phyloP scores from a whole-genome alignment of 2,888 invertebrate genomes.

The Priocnemis perturbator region DNA sequence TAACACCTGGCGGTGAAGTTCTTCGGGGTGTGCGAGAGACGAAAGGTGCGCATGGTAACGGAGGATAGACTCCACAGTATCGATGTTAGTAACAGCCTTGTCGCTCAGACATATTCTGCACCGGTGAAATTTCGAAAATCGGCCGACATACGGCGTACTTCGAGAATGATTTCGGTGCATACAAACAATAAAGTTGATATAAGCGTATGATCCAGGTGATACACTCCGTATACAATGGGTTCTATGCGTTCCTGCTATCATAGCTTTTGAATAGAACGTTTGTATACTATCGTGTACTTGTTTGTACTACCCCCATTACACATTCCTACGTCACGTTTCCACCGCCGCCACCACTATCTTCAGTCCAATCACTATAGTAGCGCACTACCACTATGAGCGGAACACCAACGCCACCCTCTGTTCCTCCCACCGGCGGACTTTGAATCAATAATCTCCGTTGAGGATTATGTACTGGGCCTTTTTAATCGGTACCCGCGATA shows the following conservation, averaged over 20 bases:
- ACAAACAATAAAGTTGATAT: too few species aligned
- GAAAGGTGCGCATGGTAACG: constrained; percentile 54
- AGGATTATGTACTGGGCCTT: constrained; percentile 53
- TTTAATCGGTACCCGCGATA: constrained; percentile 33
- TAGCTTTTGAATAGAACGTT: too few species aligned
- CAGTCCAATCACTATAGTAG: too few species aligned
- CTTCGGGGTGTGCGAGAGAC: constrained; percentile 38
- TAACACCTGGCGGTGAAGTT: constrained; percentile 37
- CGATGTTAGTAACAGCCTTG: neutral
- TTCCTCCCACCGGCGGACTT: constrained; percentile 38
- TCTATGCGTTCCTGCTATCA: too few species aligned
- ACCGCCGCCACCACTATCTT: constrained; percentile 1
- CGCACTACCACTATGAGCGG: too few species aligned
- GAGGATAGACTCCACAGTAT: constrained; percentile 41
- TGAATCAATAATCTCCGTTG: constrained; percentile 61
- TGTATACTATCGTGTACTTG: too few species aligned
- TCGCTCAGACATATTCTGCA: too few species aligned
- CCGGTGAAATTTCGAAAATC: too few species aligned
- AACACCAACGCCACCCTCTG: constrained; percentile 5
- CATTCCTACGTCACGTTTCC: neutral
- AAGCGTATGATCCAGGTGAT: too few species aligned
- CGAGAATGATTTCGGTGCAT: too few species aligned
- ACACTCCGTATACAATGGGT: too few species aligned
- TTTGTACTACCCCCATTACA: neutral
- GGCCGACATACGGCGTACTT: too few species aligned